phyloP scores from a whole-genome alignment of 2,113 vertebrate genomes.

The Dascyllus trimaculatus region DNA sequence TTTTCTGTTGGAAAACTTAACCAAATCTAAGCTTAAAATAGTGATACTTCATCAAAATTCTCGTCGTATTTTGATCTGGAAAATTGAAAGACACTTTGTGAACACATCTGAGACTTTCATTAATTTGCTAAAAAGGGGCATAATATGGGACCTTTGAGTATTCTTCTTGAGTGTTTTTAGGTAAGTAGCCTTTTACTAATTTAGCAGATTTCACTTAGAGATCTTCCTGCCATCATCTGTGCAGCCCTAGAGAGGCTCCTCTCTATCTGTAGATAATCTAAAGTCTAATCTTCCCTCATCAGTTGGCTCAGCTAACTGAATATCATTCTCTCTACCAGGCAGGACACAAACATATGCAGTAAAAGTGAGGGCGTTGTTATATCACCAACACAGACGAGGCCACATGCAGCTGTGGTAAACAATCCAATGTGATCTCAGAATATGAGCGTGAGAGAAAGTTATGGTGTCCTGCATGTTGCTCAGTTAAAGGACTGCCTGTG shows the following conservation, averaged over 20 bases:
- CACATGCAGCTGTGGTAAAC: constrained; percentile 35
- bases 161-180: constrained; percentile 50
- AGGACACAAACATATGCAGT: constrained; percentile 28
- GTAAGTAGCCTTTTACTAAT: constrained; percentile 46
- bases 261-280: constrained; percentile 73
- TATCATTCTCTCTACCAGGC: constrained; percentile 59
- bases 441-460: constrained; percentile 34
- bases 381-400: constrained; percentile 29
- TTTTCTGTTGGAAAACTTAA: too few relatives aligned
- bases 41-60: neutral
- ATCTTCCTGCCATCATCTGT: constrained; percentile 47
- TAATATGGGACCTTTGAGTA: neutral
- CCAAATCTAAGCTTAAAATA: too few relatives aligned
- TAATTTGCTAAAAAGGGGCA: too few relatives aligned
- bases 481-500: constrained; percentile 13
- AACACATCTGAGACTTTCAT: too few relatives aligned
- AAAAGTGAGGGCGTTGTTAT: constrained; percentile 1
- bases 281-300: constrained; percentile 69
- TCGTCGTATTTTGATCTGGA: neutral
- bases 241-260: constrained; percentile 48
- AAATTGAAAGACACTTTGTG: too few relatives aligned
- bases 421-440: constrained; percentile 24
- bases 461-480: constrained; percentile 41
- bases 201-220: constrained; percentile 67
- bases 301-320: constrained; percentile 66